Conservation (phyloP, 2,797 vertebrate species). For the Microhierax caerulescens region DNA sequence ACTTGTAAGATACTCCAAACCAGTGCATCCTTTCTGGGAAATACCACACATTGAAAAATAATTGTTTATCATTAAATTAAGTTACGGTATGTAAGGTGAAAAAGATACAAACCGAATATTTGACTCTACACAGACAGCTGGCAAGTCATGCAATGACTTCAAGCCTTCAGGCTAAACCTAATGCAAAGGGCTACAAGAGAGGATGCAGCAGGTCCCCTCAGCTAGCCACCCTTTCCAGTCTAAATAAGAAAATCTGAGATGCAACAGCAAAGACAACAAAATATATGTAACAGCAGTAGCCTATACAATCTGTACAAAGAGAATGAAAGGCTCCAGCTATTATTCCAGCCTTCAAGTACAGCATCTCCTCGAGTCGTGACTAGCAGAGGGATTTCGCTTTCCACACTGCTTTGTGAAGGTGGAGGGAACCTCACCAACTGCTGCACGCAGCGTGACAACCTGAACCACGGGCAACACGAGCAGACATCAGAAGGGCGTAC, state of each 20-base stretch:
- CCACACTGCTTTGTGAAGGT: not conserved
- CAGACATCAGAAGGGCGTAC: not conserved
- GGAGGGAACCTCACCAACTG: not conserved
- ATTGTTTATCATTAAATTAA: not conserved
- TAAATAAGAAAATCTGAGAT: not conserved
- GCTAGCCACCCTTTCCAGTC: not conserved
- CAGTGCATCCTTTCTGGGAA: not conserved
- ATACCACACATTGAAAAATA: not conserved
- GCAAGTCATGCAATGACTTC: not conserved
- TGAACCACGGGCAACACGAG: fast-evolving
- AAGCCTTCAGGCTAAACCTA: not conserved
- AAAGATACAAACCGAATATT: not conserved
- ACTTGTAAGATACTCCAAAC: not conserved
- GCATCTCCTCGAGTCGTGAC: not conserved
- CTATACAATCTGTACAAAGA: not conserved
- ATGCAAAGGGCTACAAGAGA: not conserved
- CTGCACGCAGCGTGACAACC: not conserved
- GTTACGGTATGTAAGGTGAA: not conserved
- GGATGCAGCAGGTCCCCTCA: not conserved
- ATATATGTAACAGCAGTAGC: not conserved
- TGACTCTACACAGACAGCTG: not conserved
- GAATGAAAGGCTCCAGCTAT: not conserved
- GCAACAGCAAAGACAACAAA: not conserved
- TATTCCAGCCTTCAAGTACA: not conserved
- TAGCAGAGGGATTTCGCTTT: not conserved